Conservation (phyloP, 2,113 vertebrate genomes). For the Dicentrarchus labrax region DNA sequence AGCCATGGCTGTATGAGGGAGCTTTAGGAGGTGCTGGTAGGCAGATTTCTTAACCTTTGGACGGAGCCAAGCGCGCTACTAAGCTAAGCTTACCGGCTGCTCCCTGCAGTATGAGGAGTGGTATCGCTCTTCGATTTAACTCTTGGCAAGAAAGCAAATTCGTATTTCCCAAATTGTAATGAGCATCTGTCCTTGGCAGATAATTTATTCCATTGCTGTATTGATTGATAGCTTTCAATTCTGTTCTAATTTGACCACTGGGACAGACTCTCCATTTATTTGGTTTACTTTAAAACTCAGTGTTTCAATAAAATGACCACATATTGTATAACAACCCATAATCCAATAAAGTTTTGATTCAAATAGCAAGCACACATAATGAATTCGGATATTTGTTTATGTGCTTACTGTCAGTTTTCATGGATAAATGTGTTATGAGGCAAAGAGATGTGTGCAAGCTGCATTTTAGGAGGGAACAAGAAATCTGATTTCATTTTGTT, state of each 20-base stretch:
- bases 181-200: not conserved
- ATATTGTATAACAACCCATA: not conserved
- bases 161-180: no score
- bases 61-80: no score
- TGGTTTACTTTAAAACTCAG: not conserved
- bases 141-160: no score
- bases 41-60: no score
- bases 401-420: no score
- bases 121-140: no score
- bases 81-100: not conserved
- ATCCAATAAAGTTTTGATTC: not conserved
- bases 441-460: not conserved
- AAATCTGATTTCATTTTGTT: slow-evolving; percentile 32
- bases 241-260: not conserved
- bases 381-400: no score
- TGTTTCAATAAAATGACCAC: not conserved
- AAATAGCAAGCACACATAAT: no score
- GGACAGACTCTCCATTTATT: not conserved
- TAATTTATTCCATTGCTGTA: not conserved
- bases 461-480: not conserved
- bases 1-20: no score
- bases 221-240: not conserved
- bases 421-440: not conserved
- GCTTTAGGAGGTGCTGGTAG: no score
- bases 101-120: no score